Percentiles rank a stretch among this genome's conserved stretches.
Evolutionary conservation across 2,113 vertebrate genomes (phyloP).

Genomic region (Pyrgilauda ruficollis): DNA sequence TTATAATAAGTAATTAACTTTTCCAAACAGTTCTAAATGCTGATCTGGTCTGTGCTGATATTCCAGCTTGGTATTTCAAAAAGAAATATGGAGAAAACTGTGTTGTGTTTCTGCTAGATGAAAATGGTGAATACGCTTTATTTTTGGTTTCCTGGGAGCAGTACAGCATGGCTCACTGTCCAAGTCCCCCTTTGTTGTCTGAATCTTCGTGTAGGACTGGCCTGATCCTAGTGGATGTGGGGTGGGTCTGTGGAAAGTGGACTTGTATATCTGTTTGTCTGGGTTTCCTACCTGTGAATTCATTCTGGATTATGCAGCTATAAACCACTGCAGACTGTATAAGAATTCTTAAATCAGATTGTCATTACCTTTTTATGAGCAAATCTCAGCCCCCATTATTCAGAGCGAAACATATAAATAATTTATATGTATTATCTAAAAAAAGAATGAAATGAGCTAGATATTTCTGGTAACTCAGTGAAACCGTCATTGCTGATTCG

Average conservation of each 20-base stretch:
- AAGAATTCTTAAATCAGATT: neutral
- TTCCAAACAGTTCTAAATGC: neutral
- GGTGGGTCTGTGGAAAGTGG: neutral
- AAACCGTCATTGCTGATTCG: neutral
- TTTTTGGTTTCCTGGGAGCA: neutral
- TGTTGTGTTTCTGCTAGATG: neutral
- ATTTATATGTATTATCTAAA: neutral
- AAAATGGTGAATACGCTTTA: neutral
- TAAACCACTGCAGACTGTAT: neutral
- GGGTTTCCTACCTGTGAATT: neutral
- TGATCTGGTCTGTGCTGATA: neutral
- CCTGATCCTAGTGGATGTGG: neutral
- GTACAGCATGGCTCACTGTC: neutral
- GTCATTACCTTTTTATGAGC: neutral
- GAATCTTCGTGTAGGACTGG: neutral
- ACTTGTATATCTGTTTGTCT: neutral
- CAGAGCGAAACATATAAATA: neutral
- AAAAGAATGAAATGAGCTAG: neutral
- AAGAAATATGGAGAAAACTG: neutral
- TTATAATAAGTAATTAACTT: neutral
- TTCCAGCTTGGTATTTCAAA: neutral
- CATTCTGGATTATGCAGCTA: neutral
- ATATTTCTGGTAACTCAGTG: neutral
- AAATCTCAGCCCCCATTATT: neutral
- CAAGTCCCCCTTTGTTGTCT: neutral